Evolutionary conservation across 1,140 invertebrate species (phyloP).

Genomic region (Xylocopa sonorina): DNA sequence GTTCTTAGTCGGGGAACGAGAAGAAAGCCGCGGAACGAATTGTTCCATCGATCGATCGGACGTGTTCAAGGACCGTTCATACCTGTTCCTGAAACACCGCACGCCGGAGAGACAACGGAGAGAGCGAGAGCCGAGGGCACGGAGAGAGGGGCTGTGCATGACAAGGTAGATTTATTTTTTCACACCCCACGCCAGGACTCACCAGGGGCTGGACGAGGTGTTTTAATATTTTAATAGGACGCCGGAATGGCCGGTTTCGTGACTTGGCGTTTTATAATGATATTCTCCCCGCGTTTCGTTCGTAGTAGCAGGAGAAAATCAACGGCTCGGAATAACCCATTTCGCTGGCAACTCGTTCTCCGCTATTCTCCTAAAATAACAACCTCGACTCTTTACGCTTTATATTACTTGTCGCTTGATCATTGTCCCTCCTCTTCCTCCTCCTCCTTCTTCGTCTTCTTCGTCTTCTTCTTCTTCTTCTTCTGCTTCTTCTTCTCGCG

Average conservation of each 20-base stretch:
- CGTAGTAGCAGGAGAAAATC: constrained; percentile 75
- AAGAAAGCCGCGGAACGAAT: constrained; percentile 37
- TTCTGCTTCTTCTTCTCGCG: background rate
- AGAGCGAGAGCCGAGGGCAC: constrained; percentile 67
- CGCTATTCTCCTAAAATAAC: constrained; percentile 69
- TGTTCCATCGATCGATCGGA: constrained; percentile 61
- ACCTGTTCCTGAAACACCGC: constrained; percentile 66
- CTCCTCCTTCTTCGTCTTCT: background rate
- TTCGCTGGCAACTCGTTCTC: constrained; percentile 67
- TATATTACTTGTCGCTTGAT: constrained; percentile 42
- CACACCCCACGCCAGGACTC: constrained; percentile 76
- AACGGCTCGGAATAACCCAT: constrained; percentile 77
- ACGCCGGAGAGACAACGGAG: constrained; percentile 74
- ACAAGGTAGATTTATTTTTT: constrained; percentile 82
- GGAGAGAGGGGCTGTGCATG: constrained; percentile 78
- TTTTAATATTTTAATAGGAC: constrained; percentile 83
- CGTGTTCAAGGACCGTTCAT: constrained; percentile 66
- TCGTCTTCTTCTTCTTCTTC: background rate
- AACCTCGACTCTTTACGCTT: constrained; percentile 59
- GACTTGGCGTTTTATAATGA: constrained; percentile 82
- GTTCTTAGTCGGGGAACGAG: constrained; percentile 23
- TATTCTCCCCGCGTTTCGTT: constrained; percentile 81
- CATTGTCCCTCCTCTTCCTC: constrained; percentile 4
- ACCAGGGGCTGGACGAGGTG: constrained; percentile 77
- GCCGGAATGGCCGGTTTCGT: constrained; percentile 79